Conservation (phyloP, 1,140 invertebrate species). For the Battus philenor region DNA sequence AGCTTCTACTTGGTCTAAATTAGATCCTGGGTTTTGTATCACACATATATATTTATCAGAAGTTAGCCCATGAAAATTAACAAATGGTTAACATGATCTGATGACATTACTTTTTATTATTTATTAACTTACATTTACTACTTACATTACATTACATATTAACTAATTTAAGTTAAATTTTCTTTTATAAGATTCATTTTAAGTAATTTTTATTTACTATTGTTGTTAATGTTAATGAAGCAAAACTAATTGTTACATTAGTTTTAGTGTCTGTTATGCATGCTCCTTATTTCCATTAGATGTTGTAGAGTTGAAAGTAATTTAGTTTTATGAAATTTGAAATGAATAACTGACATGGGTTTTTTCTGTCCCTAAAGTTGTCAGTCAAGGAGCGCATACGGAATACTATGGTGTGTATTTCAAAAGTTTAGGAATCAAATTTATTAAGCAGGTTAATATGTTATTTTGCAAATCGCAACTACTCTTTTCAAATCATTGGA, state of each 20-base stretch:
- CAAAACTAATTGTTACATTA: no score
- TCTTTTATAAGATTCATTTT: no score
- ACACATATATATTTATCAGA: no score
- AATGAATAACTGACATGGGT: constrained; percentile 34
- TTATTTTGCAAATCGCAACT: constrained; percentile 17
- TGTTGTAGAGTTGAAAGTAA: constrained; percentile 13
- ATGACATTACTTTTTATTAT: no score
- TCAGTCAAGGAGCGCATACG: constrained; percentile 62
- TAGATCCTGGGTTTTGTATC: no score
- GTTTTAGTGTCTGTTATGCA: constrained; percentile 15
- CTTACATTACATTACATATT: no score
- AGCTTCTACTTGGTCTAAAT: background rate
- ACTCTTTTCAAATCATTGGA: constrained; percentile 16
- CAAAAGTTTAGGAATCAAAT: constrained; percentile 21
- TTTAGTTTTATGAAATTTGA: background rate
- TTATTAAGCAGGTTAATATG: constrained; percentile 26
- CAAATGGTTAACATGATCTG: no score
- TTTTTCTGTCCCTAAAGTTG: constrained; percentile 62
- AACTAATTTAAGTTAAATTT: no score
- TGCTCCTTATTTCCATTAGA: constrained; percentile 15
- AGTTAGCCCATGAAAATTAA: no score
- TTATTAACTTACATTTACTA: no score
- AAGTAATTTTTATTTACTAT: no score
- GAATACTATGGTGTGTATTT: constrained; percentile 63
- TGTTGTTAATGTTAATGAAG: no score